A percentile compares a stretch with the other conserved stretches of the same genome.
These are phyloP conservation scores for Hoplostethus mediterraneus DNA, from an alignment of 2,797 vertebrate genomes.

Conservation along the genomic window DNA sequence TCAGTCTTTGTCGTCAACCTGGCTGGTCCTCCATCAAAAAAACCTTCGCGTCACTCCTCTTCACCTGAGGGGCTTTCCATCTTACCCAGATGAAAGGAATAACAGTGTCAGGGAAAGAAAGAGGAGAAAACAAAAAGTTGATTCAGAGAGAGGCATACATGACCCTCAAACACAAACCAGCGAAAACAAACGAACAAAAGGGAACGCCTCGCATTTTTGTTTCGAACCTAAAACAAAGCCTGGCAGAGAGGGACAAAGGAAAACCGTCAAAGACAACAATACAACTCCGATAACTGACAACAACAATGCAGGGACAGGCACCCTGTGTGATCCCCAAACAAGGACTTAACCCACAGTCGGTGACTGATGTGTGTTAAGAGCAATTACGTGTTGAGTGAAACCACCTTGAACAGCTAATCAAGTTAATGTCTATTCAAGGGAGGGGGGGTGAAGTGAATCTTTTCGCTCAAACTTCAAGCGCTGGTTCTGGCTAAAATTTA, in stretches of 20 bases:
- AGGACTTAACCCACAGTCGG: constrained; percentile 19
- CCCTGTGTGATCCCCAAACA: constrained; percentile 14
- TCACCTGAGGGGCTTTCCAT: constrained; percentile 29
- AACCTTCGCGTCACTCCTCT: constrained; percentile 16
- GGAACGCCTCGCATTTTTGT: constrained; percentile 31
- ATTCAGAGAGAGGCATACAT: not conserved
- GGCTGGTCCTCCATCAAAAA: constrained; percentile 4
- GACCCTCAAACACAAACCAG: constrained; percentile 27
- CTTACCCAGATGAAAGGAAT: constrained; percentile 50
- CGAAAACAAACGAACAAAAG: constrained; percentile 31
- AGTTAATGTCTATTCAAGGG: constrained; percentile 44
- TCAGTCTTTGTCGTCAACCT: not conserved
- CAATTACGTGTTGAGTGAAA: constrained; percentile 44
- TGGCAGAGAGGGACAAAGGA: not conserved
- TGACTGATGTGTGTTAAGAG: constrained; percentile 19
- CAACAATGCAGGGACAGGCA: not conserved
- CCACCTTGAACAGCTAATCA: constrained; percentile 39
- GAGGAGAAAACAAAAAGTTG: constrained; percentile 41
- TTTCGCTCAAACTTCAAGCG: constrained; percentile 39
- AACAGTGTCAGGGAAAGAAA: constrained; percentile 41
- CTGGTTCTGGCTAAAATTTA: constrained; percentile 65
- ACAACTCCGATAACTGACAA: not conserved
- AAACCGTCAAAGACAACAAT: not conserved
- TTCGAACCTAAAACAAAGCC: not conserved
- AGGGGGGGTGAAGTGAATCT: not conserved